phyloP scores from a whole-genome alignment of 2,113 vertebrate genomes.

The Larimichthys crocea region DNA sequence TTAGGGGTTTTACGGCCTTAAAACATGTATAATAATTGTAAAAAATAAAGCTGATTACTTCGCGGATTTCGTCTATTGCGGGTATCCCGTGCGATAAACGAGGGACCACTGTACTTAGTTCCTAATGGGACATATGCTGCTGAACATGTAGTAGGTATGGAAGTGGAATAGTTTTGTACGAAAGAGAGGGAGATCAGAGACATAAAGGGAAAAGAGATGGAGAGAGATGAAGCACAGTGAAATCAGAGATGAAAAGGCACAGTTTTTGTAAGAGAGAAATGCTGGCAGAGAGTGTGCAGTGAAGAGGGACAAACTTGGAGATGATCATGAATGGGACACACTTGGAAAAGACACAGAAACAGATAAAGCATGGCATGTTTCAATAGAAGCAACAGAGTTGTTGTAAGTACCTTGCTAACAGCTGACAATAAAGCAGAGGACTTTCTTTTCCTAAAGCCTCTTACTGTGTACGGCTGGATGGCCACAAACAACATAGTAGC shows the following conservation, averaged over 20 bases:
- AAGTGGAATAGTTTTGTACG: constrained; percentile 52
- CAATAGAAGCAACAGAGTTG: constrained; percentile 26
- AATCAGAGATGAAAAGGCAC: constrained; percentile 21
- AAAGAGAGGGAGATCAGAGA: not conserved
- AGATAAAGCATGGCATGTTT: constrained; percentile 32
- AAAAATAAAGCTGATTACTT: no score
- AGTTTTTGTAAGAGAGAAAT: constrained; percentile 1
- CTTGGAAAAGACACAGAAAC: constrained; percentile 4
- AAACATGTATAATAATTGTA: no score
- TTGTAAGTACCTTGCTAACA: constrained; percentile 36
- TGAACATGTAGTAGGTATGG: constrained; percentile 54
- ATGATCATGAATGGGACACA: constrained; percentile 21
- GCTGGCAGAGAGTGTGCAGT: constrained; percentile 17
- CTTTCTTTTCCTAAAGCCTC: constrained; percentile 38
- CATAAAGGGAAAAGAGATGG: not conserved
- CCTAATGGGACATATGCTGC: constrained; percentile 57
- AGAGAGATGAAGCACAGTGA: constrained; percentile 13
- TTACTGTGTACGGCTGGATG: constrained; percentile 34
- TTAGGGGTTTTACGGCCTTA: no score
- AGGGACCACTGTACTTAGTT: not conserved
- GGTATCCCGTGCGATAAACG: no score
- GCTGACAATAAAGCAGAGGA: constrained; percentile 36
- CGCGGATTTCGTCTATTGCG: no score
- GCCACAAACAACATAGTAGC: constrained; percentile 34
- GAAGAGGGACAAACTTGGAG: constrained; percentile 37